Evolutionary conservation across 2,888 invertebrate species (phyloP).

Genomic region (Troides oblongomaculatus): DNA sequence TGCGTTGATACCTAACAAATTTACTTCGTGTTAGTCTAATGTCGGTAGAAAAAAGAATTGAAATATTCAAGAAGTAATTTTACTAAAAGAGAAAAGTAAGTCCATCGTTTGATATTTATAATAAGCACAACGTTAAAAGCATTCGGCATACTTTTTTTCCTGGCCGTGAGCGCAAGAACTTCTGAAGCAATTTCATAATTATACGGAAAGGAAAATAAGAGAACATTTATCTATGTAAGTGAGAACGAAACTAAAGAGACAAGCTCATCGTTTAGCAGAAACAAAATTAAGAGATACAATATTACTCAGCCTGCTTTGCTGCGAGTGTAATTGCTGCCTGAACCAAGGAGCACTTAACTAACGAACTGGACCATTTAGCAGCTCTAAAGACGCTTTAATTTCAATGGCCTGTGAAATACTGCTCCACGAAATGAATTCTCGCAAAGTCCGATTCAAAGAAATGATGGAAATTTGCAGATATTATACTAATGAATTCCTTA

Average conservation of each 20-base stretch:
- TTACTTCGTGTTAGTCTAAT: no score
- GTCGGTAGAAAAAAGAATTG: no score
- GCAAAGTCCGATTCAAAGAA: slow-evolving; percentile 14
- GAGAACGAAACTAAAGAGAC: slow-evolving; percentile 20
- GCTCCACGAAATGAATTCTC: slow-evolving; percentile 28
- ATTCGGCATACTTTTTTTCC: not conserved
- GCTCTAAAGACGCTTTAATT: slow-evolving; percentile 29
- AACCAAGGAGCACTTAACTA: slow-evolving; percentile 35
- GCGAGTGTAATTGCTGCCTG: slow-evolving; percentile 33
- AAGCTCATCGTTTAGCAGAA: slow-evolving; percentile 23
- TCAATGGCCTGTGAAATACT: slow-evolving; percentile 30
- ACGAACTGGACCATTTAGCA: slow-evolving; percentile 33
- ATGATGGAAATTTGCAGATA: not conserved
- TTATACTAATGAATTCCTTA: not conserved
- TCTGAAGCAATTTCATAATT: slow-evolving; percentile 15
- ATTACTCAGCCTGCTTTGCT: slow-evolving; percentile 28
- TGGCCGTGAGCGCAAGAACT: not conserved
- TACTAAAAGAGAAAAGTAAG: no score
- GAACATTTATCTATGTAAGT: slow-evolving; percentile 25
- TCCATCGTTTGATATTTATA: not conserved
- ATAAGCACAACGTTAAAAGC: not conserved
- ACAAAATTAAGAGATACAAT: slow-evolving; percentile 30
- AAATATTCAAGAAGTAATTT: no score
- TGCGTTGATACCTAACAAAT: no score
- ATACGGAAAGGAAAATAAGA: slow-evolving; percentile 17